A percentile compares a stretch with the other conserved stretches of the same genome.
phyloP scores from a whole-genome alignment of 2,888 invertebrate genomes.

The Isotomurus palustris region DNA sequence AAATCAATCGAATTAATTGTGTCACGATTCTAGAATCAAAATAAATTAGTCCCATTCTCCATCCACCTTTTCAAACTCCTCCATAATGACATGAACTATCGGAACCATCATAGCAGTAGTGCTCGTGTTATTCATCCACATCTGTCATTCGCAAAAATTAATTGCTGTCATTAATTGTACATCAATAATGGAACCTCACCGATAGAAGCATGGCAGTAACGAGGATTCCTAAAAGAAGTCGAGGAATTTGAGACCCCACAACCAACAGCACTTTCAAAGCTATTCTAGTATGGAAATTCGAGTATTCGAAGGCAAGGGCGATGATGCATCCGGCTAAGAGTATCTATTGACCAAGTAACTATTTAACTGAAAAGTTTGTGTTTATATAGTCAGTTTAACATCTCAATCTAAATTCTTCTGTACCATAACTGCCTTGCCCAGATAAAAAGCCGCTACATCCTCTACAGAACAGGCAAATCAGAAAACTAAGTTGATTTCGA shows the following conservation, averaged over 20 bases:
- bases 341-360: too few relatives aligned
- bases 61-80: conserved; percentile 1
- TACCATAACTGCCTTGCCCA: conserved; percentile 11
- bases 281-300: conserved; percentile 54
- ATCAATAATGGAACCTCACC: not conserved
- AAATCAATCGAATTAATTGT: too few relatives aligned
- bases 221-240: conserved; percentile 77
- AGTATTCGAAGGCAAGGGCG: conserved; percentile 53
- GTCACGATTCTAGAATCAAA: not conserved
- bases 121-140: conserved; percentile 12
- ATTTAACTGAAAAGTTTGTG: too few relatives aligned
- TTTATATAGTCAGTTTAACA: too few relatives aligned
- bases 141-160: too few relatives aligned
- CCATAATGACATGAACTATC: conserved; percentile 14
- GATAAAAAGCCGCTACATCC: not conserved
- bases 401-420: too few relatives aligned
- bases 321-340: conserved; percentile 52
- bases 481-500: not conserved
- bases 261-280: conserved; percentile 52
- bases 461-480: conserved; percentile 8
- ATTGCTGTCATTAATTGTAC: too few relatives aligned
- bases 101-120: conserved; percentile 45
- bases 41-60: too few relatives aligned
- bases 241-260: conserved; percentile 48
- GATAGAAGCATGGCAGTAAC: conserved; percentile 80